Conservation (phyloP, 2,797 vertebrate species). For the Etheostoma nigrum region DNA sequence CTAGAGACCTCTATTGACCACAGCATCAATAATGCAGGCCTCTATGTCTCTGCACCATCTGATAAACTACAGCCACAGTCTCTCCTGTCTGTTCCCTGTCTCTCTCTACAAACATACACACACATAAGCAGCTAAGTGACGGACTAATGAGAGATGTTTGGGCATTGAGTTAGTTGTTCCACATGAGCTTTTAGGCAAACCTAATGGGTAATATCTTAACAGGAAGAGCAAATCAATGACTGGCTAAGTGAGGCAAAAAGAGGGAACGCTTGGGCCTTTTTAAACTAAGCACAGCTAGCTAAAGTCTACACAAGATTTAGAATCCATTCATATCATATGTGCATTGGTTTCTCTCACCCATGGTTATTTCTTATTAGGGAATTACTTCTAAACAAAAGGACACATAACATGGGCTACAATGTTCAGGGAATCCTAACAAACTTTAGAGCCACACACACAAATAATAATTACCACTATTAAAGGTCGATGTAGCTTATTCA, state of each 20-base stretch:
- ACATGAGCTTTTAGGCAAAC: slow-evolving; percentile 66
- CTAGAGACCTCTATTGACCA: slow-evolving; percentile 84
- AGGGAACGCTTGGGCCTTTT: slow-evolving; percentile 53
- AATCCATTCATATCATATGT: slow-evolving; percentile 32
- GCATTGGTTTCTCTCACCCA: not conserved
- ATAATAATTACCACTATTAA: not conserved
- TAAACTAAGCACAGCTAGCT: slow-evolving; percentile 46
- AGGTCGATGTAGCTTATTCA: not conserved
- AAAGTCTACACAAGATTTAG: slow-evolving; percentile 48
- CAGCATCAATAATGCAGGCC: slow-evolving; percentile 84
- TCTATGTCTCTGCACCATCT: slow-evolving; percentile 82
- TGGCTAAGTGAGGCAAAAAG: slow-evolving; percentile 68
- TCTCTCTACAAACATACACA: slow-evolving; percentile 30
- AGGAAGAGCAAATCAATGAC: slow-evolving; percentile 75
- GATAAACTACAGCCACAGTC: slow-evolving; percentile 78
- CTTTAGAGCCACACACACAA: not conserved
- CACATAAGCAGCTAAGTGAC: slow-evolving; percentile 49
- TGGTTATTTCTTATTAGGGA: not conserved
- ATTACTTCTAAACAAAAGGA: not conserved
- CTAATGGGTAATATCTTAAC: slow-evolving; percentile 73
- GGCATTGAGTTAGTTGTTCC: slow-evolving; percentile 70
- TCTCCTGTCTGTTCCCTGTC: slow-evolving; percentile 51
- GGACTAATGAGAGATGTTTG: slow-evolving; percentile 78
- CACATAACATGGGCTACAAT: not conserved
- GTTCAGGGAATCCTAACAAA: not conserved